Evolutionary conservation across 2,113 vertebrate genomes (phyloP).

Genomic region (Marmota monax): DNA sequence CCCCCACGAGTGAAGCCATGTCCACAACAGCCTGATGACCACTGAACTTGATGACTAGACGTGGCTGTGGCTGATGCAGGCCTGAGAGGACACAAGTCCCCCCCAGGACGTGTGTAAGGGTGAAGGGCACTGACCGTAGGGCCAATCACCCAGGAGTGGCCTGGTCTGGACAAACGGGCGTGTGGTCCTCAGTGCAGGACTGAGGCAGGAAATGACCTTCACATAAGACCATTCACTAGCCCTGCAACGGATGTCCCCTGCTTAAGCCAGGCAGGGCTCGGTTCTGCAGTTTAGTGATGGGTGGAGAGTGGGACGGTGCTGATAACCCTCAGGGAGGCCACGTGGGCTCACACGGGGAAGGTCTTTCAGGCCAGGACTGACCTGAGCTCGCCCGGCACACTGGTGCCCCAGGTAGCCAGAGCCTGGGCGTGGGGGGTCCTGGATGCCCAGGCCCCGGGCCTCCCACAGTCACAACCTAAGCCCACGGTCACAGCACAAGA

Average conservation of each 20-base stretch:
- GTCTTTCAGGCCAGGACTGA: neutral
- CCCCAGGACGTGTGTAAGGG: neutral
- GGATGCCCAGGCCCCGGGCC: neutral
- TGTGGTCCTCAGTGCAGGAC: fast-evolving
- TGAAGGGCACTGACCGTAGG: neutral
- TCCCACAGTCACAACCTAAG: neutral
- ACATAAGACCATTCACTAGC: neutral
- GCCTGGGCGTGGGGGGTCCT: fast-evolving
- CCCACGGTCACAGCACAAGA: fast-evolving
- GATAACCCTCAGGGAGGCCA: neutral
- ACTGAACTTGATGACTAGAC: neutral
- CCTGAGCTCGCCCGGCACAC: fast-evolving
- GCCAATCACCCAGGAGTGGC: fast-evolving
- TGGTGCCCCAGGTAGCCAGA: no score
- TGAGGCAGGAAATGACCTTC: neutral
- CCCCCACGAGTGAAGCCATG: neutral
- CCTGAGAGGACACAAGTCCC: neutral
- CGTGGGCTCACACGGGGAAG: fast-evolving
- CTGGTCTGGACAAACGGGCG: neutral
- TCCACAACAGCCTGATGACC: neutral
- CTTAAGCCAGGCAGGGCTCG: neutral
- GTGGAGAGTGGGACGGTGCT: neutral
- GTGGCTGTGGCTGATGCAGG: no score
- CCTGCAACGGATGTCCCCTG: neutral
- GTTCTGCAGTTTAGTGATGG: no score